Conservation (phyloP, 2,797 vertebrate species). For the Morus bassanus region DNA sequence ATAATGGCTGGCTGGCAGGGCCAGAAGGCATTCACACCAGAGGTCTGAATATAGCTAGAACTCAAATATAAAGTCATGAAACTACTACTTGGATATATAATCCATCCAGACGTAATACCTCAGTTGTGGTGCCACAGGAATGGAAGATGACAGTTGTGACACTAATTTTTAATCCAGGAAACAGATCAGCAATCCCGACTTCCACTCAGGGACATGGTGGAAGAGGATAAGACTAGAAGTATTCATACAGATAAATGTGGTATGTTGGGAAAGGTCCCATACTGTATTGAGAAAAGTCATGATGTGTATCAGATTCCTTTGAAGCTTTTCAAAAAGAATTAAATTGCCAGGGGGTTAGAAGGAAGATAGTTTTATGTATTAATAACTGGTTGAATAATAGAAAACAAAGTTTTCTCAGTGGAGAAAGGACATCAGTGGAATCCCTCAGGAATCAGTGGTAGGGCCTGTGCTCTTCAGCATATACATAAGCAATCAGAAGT, state of each 20-base stretch:
- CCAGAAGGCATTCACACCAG: background rate
- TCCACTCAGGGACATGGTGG: background rate
- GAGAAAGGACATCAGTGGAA: background rate
- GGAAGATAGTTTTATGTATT: background rate
- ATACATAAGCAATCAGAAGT: background rate
- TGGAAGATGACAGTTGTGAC: background rate
- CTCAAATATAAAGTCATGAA: background rate
- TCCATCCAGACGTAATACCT: background rate
- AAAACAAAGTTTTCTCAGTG: background rate
- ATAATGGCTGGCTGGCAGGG: background rate
- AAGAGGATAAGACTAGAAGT: background rate
- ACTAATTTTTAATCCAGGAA: slow-evolving; percentile 3
- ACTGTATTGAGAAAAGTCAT: background rate
- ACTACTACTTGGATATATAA: background rate
- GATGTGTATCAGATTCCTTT: background rate
- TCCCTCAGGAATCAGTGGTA: background rate
- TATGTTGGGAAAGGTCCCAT: background rate
- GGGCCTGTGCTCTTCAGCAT: background rate
- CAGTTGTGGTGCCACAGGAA: background rate
- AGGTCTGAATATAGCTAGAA: background rate
- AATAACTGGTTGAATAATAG: background rate
- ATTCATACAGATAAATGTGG: background rate
- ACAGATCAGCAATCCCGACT: background rate
- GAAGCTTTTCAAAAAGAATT: background rate
- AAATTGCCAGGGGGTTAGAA: background rate